Base-by-base conservation (phyloP, 64 coral and sea anemone species). In the Montipora capricornis region DNA sequence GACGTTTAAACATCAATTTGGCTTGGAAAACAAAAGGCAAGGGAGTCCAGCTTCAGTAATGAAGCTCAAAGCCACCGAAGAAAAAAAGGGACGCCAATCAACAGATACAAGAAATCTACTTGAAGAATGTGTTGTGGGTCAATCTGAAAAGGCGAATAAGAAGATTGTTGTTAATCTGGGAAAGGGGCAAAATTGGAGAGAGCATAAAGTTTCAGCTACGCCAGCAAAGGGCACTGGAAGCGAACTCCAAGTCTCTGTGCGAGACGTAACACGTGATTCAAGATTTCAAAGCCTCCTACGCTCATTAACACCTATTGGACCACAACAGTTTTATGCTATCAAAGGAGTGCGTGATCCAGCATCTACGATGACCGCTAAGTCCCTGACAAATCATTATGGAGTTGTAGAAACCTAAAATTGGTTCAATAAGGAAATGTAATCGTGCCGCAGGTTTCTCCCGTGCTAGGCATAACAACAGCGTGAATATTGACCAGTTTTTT, bases 211-310 rank as follows among this genome's bases (percentile, higher is more conserved):
- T 14, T 68, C 64, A 3, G 46, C 11, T 3, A 9, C 44, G 4
- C 19, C 14, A 49, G 3, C 61, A 48, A 84, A 84, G 81, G 8
- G 15, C 16, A 16, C 26, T 49, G 62, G 19, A 84, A 10, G 5
- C 5, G n/a, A 68, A 16, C 19, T 44, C 16, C 81, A 69, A 11
- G 8, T 82, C 0, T 20, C 61, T 19, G 61, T 44, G 2, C 13
- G 10, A 44, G 82, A 86, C 20, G 46, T 44, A 50, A 86, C 19
- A 20, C 8, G 17, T 51, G 82, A 86, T 22, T 66, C 82, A 73
- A 86, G 82, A 71, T 86, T 86, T 86, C 44, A 86, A 86, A 86
- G 22, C 6, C 12, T 86, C 4, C 5, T 86, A 10, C 82, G 45
- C 4, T 48, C 66, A 51, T 66, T 86, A 7, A 86, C 67, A 51